Evolutionary conservation across 2,113 vertebrate genomes (phyloP).

Genomic region (Neolamprologus variostigma): DNA sequence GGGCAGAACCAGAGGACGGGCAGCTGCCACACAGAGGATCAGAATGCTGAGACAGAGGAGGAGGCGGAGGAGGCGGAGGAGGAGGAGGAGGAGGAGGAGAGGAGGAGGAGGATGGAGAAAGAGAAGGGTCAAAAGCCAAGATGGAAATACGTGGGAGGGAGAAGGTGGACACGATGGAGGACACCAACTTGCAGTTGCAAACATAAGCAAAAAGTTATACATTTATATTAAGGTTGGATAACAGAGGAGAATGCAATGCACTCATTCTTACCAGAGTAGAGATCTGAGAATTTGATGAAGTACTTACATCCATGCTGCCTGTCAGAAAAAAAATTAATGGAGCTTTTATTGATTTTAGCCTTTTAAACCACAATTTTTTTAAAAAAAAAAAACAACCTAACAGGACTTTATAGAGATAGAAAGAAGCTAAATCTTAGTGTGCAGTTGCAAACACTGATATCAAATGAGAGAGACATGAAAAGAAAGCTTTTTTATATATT

Average conservation of each 20-base stretch:
- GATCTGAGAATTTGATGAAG: conserved; percentile 25
- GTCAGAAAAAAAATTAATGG: not conserved
- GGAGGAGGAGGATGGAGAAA: not conserved
- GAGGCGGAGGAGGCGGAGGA: not conserved
- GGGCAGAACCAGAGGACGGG: conserved; percentile 56
- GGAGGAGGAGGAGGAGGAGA: not conserved
- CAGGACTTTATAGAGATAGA: not conserved
- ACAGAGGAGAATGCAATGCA: not conserved
- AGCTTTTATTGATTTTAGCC: not conserved
- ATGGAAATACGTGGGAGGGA: conserved; percentile 42
- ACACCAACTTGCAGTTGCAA: conserved; percentile 52
- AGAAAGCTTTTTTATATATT: not conserved
- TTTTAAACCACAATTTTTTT: not conserved
- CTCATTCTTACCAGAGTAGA: conserved; percentile 36
- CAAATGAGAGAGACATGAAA: accelerated
- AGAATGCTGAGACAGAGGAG: conserved; percentile 37
- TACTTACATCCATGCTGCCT: conserved; percentile 66
- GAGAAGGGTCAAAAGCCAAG: conserved; percentile 5
- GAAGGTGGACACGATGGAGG: conserved; percentile 52
- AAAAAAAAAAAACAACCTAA: accelerated
- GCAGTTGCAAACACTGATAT: not conserved
- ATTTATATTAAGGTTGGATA: conserved; percentile 11
- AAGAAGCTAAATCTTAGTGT: not conserved
- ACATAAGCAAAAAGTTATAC: conserved; percentile 36
- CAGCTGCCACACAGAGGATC: conserved; percentile 61